Evolutionary conservation across 2,888 invertebrate species (phyloP), one percentile per base, ranked within the genome.

Genomic region (Caradrina kadenii): DNA sequence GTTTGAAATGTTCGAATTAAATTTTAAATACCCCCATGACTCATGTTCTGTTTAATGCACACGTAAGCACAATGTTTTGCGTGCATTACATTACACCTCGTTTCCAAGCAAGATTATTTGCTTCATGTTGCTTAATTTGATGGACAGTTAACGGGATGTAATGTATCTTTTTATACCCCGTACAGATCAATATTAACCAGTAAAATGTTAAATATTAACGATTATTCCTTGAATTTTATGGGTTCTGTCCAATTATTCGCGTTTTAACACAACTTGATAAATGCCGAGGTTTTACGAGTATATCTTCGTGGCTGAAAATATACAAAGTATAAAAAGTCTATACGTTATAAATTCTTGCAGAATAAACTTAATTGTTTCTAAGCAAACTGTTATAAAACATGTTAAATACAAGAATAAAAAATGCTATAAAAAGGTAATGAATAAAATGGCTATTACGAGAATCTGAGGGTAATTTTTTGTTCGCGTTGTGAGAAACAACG

Each of bases 401-500:
- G 56, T 59, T 62, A 62, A 48, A 26, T 0, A 63, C 48, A 69
- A 56, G 42, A 45, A 45, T 66, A 68, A 69, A 63, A 58, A 48
- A 55, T 53, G 31, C 48, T 59, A 69, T 66, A 22, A 70, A 79
- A 68, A 26, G 64, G 45, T 58, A 73, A 69, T 80, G 56, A 80
- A 75, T 71, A 69, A 17, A 63, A 21, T 17, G 1, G 26, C 3
- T 10, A 48, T 63, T 31, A n/a, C n/a, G 49, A 49, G 49, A 49
- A 49, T 45, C 17, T 19, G 59, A 19, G 5, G 3, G 26, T 8
- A 17, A 17, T 4, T 31, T 65, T 66, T 42, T 42, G 17, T 21
- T 21, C 19, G 19, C 19, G 31, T 42, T 50, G 1, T 13, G n/a
- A 39, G 22, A 65, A 50, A 48, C 49, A 19, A 49, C n/a, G n/a